Conservation (phyloP, 2,888 invertebrate genomes). For the Cantharis flavilabris region DNA sequence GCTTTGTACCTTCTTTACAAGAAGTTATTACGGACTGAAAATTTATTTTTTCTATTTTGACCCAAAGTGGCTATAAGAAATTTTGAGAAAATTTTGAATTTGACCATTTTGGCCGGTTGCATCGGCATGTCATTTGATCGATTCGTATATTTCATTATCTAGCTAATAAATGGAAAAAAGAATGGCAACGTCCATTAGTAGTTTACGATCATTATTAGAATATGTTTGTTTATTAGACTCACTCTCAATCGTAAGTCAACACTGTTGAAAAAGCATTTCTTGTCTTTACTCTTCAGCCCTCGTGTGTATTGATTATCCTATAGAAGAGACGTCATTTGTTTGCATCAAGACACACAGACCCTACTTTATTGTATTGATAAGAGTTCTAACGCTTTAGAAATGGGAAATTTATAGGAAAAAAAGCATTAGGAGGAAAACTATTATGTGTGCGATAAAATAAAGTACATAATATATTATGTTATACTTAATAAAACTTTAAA, state of each 20-base stretch:
- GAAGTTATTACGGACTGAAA: background rate
- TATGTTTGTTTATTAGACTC: slow-evolving; percentile 39
- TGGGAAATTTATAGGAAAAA: background rate
- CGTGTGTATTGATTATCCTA: slow-evolving; percentile 46
- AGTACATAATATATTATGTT: background rate
- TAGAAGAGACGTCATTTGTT: slow-evolving; percentile 45
- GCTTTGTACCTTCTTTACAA: background rate
- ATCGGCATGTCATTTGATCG: background rate
- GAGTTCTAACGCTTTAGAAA: slow-evolving; percentile 7
- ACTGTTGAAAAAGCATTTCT: slow-evolving; percentile 37
- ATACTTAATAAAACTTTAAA: background rate
- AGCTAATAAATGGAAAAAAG: background rate
- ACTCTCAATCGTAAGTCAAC: slow-evolving; percentile 40
- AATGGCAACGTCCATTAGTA: slow-evolving; percentile 37
- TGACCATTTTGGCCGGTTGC: background rate
- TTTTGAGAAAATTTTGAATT: background rate
- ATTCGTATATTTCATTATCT: background rate
- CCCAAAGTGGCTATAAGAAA: background rate
- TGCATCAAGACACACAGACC: slow-evolving; percentile 46
- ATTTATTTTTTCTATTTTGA: background rate
- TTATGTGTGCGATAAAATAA: background rate
- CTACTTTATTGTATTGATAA: slow-evolving; percentile 39
- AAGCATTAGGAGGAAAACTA: background rate
- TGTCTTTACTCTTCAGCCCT: slow-evolving; percentile 39
- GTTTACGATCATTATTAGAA: slow-evolving; percentile 38